Percentiles rank a stretch among this genome's conserved stretches.
Conservation (phyloP, 2,113 vertebrate genomes). For the Anguilla japonica region DNA sequence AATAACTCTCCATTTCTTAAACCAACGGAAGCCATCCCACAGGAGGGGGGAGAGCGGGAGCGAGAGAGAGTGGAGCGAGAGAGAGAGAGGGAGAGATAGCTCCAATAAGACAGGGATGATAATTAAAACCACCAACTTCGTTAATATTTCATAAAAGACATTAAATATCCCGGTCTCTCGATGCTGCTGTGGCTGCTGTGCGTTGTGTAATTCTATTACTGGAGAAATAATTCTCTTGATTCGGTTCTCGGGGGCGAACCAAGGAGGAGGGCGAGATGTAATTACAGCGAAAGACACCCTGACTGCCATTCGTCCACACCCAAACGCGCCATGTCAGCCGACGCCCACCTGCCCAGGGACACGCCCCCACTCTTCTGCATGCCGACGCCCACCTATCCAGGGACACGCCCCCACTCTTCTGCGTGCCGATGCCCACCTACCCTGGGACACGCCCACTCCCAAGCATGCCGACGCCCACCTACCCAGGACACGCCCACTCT, state of each 20-base stretch:
- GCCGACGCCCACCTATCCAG: neutral
- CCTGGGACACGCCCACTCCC: neutral
- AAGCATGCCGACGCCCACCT: too few species aligned
- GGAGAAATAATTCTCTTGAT: slow-evolving; percentile 40
- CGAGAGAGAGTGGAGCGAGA: neutral
- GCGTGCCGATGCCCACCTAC: neutral
- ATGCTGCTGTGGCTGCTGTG: slow-evolving; percentile 24
- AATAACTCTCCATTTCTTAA: slow-evolving; percentile 47
- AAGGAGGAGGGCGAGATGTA: slow-evolving; percentile 37
- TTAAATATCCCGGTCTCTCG: slow-evolving; percentile 39
- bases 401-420: neutral
- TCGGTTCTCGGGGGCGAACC: slow-evolving; percentile 47
- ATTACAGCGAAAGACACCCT: slow-evolving; percentile 43
- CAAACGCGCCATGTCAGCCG: neutral
- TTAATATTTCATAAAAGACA: slow-evolving; percentile 57
- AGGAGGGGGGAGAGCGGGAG: slow-evolving; percentile 16
- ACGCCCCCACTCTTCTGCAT: too few species aligned
- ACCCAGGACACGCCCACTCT: too few species aligned
- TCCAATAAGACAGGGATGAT: slow-evolving; percentile 45
- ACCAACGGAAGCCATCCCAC: slow-evolving; percentile 28
- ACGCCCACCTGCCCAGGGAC: neutral
- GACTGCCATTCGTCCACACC: slow-evolving; percentile 2
- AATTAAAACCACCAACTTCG: slow-evolving; percentile 51
- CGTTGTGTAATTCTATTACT: slow-evolving; percentile 46
- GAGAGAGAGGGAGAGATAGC: neutral